Conservation (phyloP, 2,113 vertebrate species). For the Daboia siamensis region DNA sequence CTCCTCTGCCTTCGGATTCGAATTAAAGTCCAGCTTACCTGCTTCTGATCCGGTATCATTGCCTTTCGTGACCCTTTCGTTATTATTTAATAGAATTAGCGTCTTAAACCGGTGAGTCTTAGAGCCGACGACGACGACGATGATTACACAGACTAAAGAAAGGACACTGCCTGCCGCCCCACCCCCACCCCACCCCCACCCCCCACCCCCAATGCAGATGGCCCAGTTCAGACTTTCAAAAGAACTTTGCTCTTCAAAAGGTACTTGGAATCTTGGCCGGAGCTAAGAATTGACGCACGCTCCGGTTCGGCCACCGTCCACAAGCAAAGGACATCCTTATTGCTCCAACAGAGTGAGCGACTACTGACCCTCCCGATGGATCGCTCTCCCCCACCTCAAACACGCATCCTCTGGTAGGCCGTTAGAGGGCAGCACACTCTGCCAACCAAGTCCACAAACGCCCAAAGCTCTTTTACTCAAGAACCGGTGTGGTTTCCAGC, state of each 20-base stretch:
- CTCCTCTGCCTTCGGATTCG: constrained; percentile 77
- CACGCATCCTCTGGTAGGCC: neutral
- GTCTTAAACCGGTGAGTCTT: constrained; percentile 81
- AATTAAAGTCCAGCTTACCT: constrained; percentile 78
- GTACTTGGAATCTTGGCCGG: constrained; percentile 46
- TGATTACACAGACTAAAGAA: constrained; percentile 58
- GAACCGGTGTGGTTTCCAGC: neutral
- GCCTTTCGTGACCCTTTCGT: constrained; percentile 77
- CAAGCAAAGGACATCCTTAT: neutral
- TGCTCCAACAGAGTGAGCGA: neutral
- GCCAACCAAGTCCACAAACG: neutral
- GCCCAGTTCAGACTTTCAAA: constrained; percentile 60
- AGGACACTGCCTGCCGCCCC: constrained; percentile 32
- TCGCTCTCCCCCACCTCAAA: neutral
- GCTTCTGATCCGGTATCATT: constrained; percentile 79
- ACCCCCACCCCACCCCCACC: too few species aligned
- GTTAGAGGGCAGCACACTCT: neutral
- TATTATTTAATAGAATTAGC: constrained; percentile 82
- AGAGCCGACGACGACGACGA: constrained; percentile 36
- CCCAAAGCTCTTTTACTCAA: neutral
- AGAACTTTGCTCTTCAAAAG: constrained; percentile 54
- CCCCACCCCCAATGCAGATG: constrained; percentile 46
- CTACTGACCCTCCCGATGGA: neutral
- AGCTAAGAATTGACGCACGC: fast-evolving
- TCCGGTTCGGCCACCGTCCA: fast-evolving